phyloP scores from a whole-genome alignment of 2,888 invertebrate genomes.

The Strigamia maritima region DNA sequence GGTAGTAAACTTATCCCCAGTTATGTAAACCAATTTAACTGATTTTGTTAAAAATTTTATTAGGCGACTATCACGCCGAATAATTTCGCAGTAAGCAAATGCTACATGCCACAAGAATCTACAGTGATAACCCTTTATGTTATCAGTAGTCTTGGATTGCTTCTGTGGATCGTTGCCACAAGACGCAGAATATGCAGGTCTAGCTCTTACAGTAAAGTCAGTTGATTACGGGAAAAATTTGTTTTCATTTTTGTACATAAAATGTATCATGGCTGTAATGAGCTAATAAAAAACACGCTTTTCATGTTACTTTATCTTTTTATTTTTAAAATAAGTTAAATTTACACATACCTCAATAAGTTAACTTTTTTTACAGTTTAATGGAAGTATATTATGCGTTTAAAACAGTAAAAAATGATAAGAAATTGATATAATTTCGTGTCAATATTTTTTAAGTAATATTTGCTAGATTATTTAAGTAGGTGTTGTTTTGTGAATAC shows the following conservation, averaged over 20 bases:
- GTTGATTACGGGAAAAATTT: slow-evolving; percentile 15
- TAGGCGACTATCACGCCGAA: slow-evolving; percentile 73
- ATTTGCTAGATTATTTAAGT: no score
- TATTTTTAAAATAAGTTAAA: no score
- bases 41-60: slow-evolving; percentile 47
- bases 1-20: slow-evolving; percentile 56
- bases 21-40: not conserved
- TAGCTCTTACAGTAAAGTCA: slow-evolving; percentile 31
- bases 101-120: slow-evolving; percentile 75
- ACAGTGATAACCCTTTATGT: slow-evolving; percentile 67
- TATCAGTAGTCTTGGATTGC: slow-evolving; percentile 52
- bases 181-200: slow-evolving; percentile 16
- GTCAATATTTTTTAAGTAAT: no score
- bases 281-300: no score
- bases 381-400: not conserved
- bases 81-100: slow-evolving; percentile 70
- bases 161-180: slow-evolving; percentile 37
- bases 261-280: no score
- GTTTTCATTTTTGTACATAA: not conserved
- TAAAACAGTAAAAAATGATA: no score
- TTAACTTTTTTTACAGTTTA: not conserved
- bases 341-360: not conserved
- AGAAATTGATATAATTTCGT: no score
- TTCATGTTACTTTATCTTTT: no score
- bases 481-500: not conserved